phyloP scores from a whole-genome alignment of 2,113 vertebrate genomes.

The Lethenteron reissneri region DNA sequence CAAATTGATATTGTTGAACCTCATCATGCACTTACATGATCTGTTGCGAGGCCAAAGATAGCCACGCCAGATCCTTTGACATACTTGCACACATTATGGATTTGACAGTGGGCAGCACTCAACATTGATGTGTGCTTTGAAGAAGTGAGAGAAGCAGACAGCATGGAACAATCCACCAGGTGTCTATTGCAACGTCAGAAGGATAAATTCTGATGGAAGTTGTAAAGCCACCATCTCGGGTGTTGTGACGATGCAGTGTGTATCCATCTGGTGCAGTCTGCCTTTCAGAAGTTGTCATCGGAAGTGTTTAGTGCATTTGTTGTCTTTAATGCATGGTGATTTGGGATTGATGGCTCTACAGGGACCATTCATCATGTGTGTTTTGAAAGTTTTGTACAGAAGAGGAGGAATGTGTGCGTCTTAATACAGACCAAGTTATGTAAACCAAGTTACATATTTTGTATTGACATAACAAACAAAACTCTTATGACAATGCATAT shows the following conservation, averaged over 20 bases:
- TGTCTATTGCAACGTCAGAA: not conserved
- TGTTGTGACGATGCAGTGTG: not conserved
- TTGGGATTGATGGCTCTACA: not conserved
- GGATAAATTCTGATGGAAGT: not conserved
- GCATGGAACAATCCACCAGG: not conserved
- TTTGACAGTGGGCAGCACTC: no score
- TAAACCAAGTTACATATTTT: no score
- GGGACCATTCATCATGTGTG: not conserved
- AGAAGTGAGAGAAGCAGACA: not conserved
- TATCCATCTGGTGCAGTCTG: no score
- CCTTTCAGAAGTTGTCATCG: no score
- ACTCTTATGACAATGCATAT: no score
- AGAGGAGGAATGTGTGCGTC: not conserved
- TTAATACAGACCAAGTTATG: not conserved
- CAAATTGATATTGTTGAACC: no score
- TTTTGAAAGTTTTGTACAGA: not conserved
- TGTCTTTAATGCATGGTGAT: not conserved
- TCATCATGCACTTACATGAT: no score
- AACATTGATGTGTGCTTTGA: no score
- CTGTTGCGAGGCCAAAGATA: no score
- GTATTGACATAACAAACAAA: no score
- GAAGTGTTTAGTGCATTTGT: not conserved
- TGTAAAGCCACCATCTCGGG: not conserved
- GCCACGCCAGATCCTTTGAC: no score
- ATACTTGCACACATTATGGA: no score